Conservation (phyloP, 2,888 invertebrate species). For the Empis livida region DNA sequence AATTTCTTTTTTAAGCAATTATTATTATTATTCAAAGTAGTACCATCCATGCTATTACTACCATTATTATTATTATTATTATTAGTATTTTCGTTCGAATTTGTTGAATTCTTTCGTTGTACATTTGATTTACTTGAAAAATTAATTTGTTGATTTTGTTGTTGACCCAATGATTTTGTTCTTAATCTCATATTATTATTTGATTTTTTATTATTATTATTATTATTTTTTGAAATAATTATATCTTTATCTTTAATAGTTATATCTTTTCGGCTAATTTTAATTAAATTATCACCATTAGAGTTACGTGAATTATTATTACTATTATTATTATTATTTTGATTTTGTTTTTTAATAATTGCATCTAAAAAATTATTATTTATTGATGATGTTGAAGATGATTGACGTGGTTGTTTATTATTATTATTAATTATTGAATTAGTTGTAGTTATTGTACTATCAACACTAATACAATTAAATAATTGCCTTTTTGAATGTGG, state of each 20-base stretch:
- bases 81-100: slow-evolving; percentile 7
- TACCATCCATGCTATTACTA: background rate
- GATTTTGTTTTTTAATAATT: background rate
- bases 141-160: slow-evolving; percentile 13
- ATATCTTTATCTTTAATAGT: slow-evolving; percentile 8
- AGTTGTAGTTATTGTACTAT: too few relatives aligned
- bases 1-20: slow-evolving; percentile 6
- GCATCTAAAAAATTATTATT: background rate
- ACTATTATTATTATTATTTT: background rate
- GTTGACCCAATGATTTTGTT: slow-evolving; percentile 7
- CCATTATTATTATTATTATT: slow-evolving; percentile 2
- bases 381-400: background rate
- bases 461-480: slow-evolving; percentile 2
- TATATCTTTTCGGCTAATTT: slow-evolving; percentile 13
- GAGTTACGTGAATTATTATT: slow-evolving; percentile 10
- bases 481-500: slow-evolving; percentile 4
- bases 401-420: background rate
- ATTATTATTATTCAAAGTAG: background rate
- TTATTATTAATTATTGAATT: background rate
- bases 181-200: background rate
- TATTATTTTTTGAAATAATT: too few relatives aligned
- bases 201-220: slow-evolving; percentile 7
- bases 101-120: slow-evolving; percentile 13
- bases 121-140: slow-evolving; percentile 8
- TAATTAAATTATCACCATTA: slow-evolving; percentile 12